Evolutionary conservation across 2,888 invertebrate genomes (phyloP).

Genomic region (Coleophora flavipennella): DNA sequence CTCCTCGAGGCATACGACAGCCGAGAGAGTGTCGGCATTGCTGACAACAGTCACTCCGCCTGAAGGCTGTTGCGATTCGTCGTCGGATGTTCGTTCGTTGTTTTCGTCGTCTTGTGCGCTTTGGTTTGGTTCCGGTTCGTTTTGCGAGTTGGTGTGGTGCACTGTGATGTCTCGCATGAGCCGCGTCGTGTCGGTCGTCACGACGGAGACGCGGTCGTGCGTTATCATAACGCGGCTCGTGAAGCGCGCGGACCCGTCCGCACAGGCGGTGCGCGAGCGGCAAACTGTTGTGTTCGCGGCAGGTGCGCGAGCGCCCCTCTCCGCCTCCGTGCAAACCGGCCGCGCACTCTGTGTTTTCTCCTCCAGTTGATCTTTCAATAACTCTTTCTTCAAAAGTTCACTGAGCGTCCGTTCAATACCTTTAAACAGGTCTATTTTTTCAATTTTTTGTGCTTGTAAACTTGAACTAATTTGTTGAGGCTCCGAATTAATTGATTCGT

Average conservation of each 20-base stretch:
- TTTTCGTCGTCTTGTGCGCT: conserved; percentile 44
- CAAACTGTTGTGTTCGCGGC: conserved; percentile 59
- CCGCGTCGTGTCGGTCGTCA: conserved; percentile 83
- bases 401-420: conserved; percentile 69
- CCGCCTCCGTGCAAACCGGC: conserved; percentile 57
- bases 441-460: conserved; percentile 18
- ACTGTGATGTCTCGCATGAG: conserved; percentile 77
- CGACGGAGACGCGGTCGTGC: conserved; percentile 83
- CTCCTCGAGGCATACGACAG: conserved; percentile 84
- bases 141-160: conserved; percentile 77
- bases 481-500: too few species aligned
- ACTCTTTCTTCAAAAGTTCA: conserved; percentile 71
- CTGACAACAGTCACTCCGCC: conserved; percentile 79
- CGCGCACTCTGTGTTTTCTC: conserved; percentile 58
- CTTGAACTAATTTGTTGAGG: neutral
- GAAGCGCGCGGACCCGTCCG: conserved; percentile 79
- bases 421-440: conserved; percentile 67
- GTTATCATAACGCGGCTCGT: conserved; percentile 93
- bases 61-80: conserved; percentile 60
- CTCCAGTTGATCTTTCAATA: conserved; percentile 60
- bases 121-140: conserved; percentile 45
- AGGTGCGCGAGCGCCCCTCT: conserved; percentile 66
- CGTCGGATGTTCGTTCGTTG: conserved; percentile 58
- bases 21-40: conserved; percentile 79
- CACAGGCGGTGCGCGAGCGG: conserved; percentile 69